Conservation (phyloP, 2,888 invertebrate genomes). For the Agrotis exclamationis region DNA sequence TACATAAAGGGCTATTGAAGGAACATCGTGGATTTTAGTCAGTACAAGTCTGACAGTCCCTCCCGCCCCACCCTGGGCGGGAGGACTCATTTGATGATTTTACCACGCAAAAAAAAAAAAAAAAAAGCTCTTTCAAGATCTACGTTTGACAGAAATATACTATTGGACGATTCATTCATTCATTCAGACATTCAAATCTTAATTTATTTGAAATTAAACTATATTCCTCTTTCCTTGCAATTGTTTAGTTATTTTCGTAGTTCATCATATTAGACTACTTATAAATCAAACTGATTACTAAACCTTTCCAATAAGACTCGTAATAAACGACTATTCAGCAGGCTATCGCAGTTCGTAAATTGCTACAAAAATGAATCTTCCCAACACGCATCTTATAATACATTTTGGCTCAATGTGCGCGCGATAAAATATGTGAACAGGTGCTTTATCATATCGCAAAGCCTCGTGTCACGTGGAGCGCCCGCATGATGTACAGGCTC, state of each 20-base stretch:
- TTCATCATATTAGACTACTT: too few species aligned
- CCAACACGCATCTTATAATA: constrained; percentile 77
- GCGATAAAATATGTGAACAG: constrained; percentile 89
- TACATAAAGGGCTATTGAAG: too few species aligned
- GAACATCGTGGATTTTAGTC: too few species aligned
- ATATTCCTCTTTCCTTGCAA: neutral
- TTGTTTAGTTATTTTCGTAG: too few species aligned
- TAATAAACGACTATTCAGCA: constrained; percentile 40
- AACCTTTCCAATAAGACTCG: neutral
- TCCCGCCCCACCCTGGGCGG: too few species aligned
- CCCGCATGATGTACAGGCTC: constrained; percentile 86
- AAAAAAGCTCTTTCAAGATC: too few species aligned
- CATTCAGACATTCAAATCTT: neutral
- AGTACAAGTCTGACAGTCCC: too few species aligned
- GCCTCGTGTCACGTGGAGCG: constrained; percentile 84
- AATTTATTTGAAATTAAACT: neutral
- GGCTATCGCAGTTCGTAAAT: constrained; percentile 57
- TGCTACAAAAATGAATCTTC: constrained; percentile 67
- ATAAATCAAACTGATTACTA: neutral
- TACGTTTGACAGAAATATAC: neutral
- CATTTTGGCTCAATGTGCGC: constrained; percentile 81
- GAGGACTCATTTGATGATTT: too few species aligned
- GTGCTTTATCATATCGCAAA: constrained; percentile 88
- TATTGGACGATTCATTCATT: too few species aligned
- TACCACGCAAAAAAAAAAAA: too few species aligned